phyloP scores from a whole-genome alignment of 2,888 invertebrate species.

The Microctonus hyperodae region DNA sequence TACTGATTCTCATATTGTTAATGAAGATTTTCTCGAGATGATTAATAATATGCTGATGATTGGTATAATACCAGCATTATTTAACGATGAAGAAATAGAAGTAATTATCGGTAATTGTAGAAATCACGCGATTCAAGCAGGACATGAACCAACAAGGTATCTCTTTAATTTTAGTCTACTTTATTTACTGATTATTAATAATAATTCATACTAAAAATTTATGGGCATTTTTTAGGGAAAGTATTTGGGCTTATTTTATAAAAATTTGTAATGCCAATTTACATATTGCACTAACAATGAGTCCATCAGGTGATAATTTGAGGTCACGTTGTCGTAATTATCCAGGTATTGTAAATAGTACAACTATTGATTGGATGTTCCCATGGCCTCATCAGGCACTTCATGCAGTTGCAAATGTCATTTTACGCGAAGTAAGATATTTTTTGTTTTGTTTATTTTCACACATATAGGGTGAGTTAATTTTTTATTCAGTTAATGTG shows the following conservation, averaged over 20 bases:
- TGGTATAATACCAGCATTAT: slow-evolving; percentile 86
- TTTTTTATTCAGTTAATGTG: too few relatives aligned
- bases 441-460: too few relatives aligned
- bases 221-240: slow-evolving; percentile 67
- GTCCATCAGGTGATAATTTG: slow-evolving; percentile 82
- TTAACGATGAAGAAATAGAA: slow-evolving; percentile 89
- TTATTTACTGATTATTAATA: background rate
- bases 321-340: slow-evolving; percentile 88
- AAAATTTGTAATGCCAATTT: slow-evolving; percentile 81
- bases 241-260: slow-evolving; percentile 86
- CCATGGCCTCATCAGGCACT: slow-evolving; percentile 93
- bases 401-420: slow-evolving; percentile 85
- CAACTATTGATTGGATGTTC: slow-evolving; percentile 93
- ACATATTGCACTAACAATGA: slow-evolving; percentile 91
- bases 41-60: slow-evolving; percentile 92
- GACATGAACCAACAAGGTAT: slow-evolving; percentile 77
- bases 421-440: slow-evolving; percentile 77
- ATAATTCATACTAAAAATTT: background rate
- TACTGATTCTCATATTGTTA: slow-evolving; percentile 81
- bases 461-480: too few relatives aligned
- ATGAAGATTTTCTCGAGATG: slow-evolving; percentile 86
- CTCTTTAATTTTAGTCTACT: slow-evolving; percentile 24
- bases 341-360: slow-evolving; percentile 90
- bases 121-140: slow-evolving; percentile 74
- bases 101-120: slow-evolving; percentile 76